Evolutionary conservation across 2,888 invertebrate species (phyloP).

Genomic region (Pollenia griseotomentosa): DNA sequence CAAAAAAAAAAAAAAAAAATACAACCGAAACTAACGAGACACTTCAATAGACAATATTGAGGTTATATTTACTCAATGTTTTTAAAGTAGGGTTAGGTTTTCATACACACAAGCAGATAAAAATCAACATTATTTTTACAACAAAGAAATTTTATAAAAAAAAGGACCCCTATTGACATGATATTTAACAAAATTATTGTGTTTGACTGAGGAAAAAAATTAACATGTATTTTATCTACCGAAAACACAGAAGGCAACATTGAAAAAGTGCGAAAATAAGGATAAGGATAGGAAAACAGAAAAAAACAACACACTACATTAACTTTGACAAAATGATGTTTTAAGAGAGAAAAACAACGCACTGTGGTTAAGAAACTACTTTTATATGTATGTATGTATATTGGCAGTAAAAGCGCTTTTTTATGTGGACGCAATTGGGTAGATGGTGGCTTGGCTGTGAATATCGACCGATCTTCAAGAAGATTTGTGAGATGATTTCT

Average conservation of each 20-base stretch:
- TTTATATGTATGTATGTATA: no score
- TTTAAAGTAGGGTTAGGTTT: slow-evolving; percentile 23
- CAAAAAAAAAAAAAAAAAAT: neutral
- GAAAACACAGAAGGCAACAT: slow-evolving; percentile 17
- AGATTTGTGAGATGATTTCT: no score
- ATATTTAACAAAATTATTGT: slow-evolving; percentile 39
- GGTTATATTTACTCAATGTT: slow-evolving; percentile 22
- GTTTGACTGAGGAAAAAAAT: slow-evolving; percentile 16
- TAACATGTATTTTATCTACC: slow-evolving; percentile 21
- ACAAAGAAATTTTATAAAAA: slow-evolving; percentile 5
- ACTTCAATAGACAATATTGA: slow-evolving; percentile 23
- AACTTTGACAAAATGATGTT: slow-evolving; percentile 9
- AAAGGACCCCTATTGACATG: slow-evolving; percentile 41
- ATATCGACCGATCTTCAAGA: no score
- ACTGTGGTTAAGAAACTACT: no score
- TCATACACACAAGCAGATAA: neutral
- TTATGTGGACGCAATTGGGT: no score
- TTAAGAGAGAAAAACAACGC: slow-evolving; percentile 45
- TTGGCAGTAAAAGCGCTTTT: no score
- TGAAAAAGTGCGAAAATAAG: slow-evolving; percentile 51
- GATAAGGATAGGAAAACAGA: slow-evolving; percentile 45
- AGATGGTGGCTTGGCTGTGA: no score
- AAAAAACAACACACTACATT: slow-evolving; percentile 33
- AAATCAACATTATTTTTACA: slow-evolving; percentile 32
- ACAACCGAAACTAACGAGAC: slow-evolving; percentile 35